These are phyloP conservation scores for Sciurus carolinensis DNA, from an alignment of 2,797 vertebrate species.

Conservation along the genomic window DNA sequence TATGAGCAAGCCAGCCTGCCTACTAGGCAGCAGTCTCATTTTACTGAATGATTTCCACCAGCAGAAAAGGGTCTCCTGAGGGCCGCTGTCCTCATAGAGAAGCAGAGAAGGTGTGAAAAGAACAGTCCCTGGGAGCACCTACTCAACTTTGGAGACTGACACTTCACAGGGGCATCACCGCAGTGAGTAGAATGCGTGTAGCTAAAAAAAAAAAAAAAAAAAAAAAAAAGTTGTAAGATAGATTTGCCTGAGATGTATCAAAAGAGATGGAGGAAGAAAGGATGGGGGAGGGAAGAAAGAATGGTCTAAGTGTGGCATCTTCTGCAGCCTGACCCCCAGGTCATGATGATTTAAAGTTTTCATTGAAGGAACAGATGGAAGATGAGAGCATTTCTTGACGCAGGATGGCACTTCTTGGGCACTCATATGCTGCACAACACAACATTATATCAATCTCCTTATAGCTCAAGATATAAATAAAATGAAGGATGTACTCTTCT, in stretches of 20 bases:
- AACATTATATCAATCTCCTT: not conserved
- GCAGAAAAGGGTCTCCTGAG: not conserved
- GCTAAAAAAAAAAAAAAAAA: not conserved
- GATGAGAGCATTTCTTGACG: not conserved
- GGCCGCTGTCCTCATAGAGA: not conserved
- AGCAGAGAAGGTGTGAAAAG: not conserved
- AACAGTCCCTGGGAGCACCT: not conserved
- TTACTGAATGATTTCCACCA: not conserved
- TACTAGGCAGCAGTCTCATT: not conserved
- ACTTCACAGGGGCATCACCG: not conserved
- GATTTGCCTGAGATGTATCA: not conserved
- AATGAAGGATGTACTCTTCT: not conserved
- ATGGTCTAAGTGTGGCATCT: not conserved
- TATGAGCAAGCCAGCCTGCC: not conserved
- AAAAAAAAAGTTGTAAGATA: not conserved
- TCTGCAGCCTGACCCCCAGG: not conserved
- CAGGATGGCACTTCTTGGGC: not conserved
- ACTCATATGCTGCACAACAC: not conserved
- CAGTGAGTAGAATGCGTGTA: not conserved
- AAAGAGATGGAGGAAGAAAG: not conserved
- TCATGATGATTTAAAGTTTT: conserved; percentile 46
- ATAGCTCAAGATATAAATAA: conserved; percentile 54
- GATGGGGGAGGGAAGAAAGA: not conserved
- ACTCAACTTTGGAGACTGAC: not conserved
- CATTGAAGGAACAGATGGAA: conserved; percentile 64